These are phyloP conservation scores for Schizothorax lantsangensis DNA, from an alignment of 2,797 vertebrate species.

Conservation along the genomic window DNA sequence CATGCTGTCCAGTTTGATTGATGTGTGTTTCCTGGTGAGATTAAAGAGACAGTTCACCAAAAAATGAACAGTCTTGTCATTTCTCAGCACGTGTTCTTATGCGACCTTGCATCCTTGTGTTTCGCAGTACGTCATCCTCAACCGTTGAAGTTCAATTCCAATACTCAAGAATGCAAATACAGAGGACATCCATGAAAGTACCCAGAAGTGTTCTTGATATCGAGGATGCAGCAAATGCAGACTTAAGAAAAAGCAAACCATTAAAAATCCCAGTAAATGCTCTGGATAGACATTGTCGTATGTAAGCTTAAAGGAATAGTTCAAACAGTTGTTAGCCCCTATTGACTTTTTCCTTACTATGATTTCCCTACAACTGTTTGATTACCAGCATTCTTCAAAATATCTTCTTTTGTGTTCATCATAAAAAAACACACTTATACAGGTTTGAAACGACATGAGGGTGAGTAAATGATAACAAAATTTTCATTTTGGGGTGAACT, in stretches of 20 bases:
- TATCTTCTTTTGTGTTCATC: background rate
- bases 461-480: background rate
- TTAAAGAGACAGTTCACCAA: background rate
- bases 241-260: background rate
- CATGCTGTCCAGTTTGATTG: background rate
- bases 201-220: background rate
- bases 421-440: background rate
- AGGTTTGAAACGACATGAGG: background rate
- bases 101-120: background rate
- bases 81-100: background rate
- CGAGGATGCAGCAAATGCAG: background rate
- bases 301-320: background rate
- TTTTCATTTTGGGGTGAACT: background rate
- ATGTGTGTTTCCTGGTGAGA: conserved; percentile 1
- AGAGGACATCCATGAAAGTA: background rate
- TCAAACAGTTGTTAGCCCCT: background rate
- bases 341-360: too few species aligned
- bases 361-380: too few species aligned
- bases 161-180: background rate
- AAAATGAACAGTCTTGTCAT: background rate
- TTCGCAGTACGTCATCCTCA: background rate
- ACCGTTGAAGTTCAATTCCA: background rate
- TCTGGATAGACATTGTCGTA: background rate
- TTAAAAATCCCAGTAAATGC: background rate
- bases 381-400: background rate